Evolutionary conservation across 2,888 invertebrate species (phyloP).

Genomic region (Sepiola atlantica): DNA sequence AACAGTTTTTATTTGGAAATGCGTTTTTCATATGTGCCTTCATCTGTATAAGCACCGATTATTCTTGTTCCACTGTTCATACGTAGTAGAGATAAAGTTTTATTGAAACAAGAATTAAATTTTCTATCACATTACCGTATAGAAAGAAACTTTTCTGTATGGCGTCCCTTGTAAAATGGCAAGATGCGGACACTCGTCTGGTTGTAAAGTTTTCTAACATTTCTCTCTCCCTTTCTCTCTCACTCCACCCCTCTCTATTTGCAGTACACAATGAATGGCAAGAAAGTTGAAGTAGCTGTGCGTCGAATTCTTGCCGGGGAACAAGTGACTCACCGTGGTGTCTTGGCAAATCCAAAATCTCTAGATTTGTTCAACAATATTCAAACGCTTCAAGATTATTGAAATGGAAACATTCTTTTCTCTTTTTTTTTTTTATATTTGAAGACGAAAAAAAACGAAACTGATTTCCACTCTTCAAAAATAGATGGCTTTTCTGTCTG

Average conservation of each 20-base stretch:
- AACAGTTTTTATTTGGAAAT: too few species aligned
- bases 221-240: background rate
- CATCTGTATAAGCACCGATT: too few species aligned
- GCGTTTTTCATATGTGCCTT: too few species aligned
- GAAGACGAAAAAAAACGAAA: background rate
- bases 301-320: slow-evolving; percentile 76
- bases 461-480: too few species aligned
- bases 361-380: slow-evolving; percentile 75
- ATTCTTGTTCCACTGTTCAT: too few species aligned
- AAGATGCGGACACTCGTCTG: too few species aligned
- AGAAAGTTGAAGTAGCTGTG: slow-evolving; percentile 79
- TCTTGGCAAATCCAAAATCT: slow-evolving; percentile 77
- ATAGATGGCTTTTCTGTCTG: too few species aligned
- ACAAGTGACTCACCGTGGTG: slow-evolving; percentile 76
- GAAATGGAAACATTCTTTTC: background rate
- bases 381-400: slow-evolving; percentile 68
- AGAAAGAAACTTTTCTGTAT: too few species aligned
- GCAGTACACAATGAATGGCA: slow-evolving; percentile 79
- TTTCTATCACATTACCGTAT: too few species aligned
- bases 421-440: background rate
- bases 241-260: slow-evolving; percentile 53
- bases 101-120: too few species aligned
- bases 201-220: background rate
- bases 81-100: too few species aligned
- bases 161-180: too few species aligned